Evolutionary conservation across 2,113 vertebrate species (phyloP).

Genomic region (Todiramphus chloris): DNA sequence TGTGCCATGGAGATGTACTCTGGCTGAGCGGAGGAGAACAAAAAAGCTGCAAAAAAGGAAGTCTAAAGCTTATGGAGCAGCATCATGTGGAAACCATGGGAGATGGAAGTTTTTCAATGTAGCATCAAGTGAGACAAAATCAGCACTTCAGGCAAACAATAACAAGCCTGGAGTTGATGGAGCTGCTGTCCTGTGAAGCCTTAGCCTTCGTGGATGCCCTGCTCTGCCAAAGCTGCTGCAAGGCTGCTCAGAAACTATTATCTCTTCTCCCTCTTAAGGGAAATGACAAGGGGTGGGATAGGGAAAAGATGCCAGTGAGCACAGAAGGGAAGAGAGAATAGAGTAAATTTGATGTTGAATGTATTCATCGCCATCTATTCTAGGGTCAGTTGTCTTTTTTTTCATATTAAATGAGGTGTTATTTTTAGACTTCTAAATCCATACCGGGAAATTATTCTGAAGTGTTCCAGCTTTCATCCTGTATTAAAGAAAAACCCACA

Average conservation of each 20-base stretch:
- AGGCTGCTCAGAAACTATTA: neutral
- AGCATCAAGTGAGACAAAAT: neutral
- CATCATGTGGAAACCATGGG: neutral
- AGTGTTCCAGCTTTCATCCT: conserved; percentile 20
- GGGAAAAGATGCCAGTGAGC: neutral
- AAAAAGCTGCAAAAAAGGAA: neutral
- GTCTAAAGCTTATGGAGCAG: neutral
- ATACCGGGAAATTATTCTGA: conserved; percentile 44
- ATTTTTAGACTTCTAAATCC: conserved; percentile 53
- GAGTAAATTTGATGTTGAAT: conserved; percentile 15
- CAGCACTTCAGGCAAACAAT: neutral
- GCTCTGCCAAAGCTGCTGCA: neutral
- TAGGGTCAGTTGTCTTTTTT: neutral
- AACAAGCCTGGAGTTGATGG: accelerated
- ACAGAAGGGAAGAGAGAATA: conserved; percentile 10
- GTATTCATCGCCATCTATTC: conserved; percentile 26
- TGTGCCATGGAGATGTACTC: neutral
- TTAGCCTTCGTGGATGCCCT: neutral
- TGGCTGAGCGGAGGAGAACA: neutral
- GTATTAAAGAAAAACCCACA: neutral
- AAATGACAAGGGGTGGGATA: neutral
- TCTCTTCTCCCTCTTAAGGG: neutral
- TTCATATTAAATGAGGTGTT: neutral
- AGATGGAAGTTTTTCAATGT: neutral
- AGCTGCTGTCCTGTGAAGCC: neutral